Conservation (phyloP, 2,113 vertebrate species). For the Calidris pugnax region DNA sequence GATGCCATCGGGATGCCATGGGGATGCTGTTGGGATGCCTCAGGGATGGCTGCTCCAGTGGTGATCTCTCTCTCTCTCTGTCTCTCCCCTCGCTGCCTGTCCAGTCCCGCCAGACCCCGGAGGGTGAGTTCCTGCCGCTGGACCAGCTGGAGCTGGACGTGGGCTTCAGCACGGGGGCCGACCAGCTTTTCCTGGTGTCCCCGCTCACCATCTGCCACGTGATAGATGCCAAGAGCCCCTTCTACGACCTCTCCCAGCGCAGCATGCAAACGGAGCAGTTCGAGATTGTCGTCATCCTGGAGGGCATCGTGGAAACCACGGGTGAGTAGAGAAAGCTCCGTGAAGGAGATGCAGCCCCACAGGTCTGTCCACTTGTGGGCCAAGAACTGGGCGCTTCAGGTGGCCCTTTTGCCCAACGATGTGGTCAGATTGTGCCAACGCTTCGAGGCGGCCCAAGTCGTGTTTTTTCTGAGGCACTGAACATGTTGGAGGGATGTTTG, state of each 20-base stretch:
- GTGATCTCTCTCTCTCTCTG: conserved; percentile 62
- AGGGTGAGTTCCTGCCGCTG: conserved; percentile 97
- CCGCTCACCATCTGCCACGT: conserved; percentile 99
- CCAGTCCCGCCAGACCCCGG: conserved; percentile 98
- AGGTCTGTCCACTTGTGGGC: fast-evolving
- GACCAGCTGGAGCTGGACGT: conserved; percentile 99
- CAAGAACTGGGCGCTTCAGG: fast-evolving
- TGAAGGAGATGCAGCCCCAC: background rate
- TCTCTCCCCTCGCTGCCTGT: conserved; percentile 70
- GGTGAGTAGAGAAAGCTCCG: conserved; percentile 79
- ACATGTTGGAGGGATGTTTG: background rate
- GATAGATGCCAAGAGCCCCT: conserved; percentile 98
- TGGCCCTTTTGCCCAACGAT: background rate
- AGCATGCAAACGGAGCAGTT: conserved; percentile 98
- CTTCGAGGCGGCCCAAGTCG: background rate
- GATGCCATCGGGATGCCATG: background rate
- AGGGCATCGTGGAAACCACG: conserved; percentile 98
- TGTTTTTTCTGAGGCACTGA: no score
- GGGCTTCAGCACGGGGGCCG: conserved; percentile 97
- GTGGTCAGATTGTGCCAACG: no score
- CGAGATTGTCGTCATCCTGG: conserved; percentile 98
- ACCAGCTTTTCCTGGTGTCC: conserved; percentile 99
- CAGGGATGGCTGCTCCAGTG: conserved; percentile 35
- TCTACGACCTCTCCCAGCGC: conserved; percentile 96
- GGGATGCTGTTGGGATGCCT: background rate